These are phyloP conservation scores for Pandemis heparana DNA, from an alignment of 2,888 invertebrate genomes.

Conservation along the genomic window DNA sequence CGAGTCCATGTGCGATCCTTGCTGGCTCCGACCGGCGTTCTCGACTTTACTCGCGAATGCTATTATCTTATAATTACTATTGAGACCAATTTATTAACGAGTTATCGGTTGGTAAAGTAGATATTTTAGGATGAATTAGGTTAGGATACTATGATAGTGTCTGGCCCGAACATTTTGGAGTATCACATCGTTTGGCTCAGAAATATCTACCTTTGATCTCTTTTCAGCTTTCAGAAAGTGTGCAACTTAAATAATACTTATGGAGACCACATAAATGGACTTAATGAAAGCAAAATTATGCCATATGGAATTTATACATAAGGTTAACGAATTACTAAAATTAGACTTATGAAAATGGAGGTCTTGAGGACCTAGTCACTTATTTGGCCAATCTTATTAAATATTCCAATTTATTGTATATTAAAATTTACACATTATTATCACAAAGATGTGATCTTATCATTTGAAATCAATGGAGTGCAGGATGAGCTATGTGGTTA, in stretches of 20 bases:
- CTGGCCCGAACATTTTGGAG: conserved; percentile 86
- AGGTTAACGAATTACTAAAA: conserved; percentile 86
- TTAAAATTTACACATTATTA: conserved; percentile 77
- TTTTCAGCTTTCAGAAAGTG: conserved; percentile 85
- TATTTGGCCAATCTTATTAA: conserved; percentile 84
- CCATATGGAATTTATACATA: conserved; percentile 85
- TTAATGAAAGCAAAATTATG: conserved; percentile 86
- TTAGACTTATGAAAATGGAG: conserved; percentile 81
- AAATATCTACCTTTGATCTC: conserved; percentile 85
- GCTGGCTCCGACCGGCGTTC: conserved; percentile 19
- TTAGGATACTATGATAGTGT: conserved; percentile 85
- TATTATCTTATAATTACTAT: conserved; percentile 75
- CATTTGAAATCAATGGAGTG: conserved; percentile 81
- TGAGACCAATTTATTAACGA: conserved; percentile 83
- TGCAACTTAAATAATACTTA: conserved; percentile 83
- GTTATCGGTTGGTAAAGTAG: conserved; percentile 82
- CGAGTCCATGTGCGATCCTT: conserved; percentile 23
- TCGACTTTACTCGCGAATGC: conserved; percentile 69
- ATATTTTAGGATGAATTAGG: conserved; percentile 85
- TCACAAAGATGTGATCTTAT: conserved; percentile 75
- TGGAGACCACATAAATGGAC: conserved; percentile 78
- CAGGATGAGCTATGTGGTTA: conserved; percentile 81
- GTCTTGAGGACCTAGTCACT: conserved; percentile 84
- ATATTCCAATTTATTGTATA: conserved; percentile 85
- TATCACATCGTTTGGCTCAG: conserved; percentile 86